Conservation (phyloP, 92 coral and sea anemone genomes). For the Palythoa caribaeorum region DNA sequence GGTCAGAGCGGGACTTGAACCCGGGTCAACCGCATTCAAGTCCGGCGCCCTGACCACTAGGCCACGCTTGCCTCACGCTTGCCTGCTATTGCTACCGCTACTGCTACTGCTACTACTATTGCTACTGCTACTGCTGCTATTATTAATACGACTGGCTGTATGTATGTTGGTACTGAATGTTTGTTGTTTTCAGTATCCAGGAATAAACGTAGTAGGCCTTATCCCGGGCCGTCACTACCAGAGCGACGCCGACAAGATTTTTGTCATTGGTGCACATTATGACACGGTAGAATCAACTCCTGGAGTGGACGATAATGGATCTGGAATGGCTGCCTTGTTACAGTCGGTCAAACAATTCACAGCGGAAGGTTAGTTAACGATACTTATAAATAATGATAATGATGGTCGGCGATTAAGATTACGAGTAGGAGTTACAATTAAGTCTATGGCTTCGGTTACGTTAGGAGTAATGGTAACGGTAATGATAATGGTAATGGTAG, state of each 20-base stretch:
- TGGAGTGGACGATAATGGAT: slow-evolving; percentile 87
- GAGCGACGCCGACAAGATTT: slow-evolving; percentile 68
- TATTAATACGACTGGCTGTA: no score
- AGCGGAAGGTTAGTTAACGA: slow-evolving; percentile 38
- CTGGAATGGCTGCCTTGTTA: slow-evolving; percentile 82
- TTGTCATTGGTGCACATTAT: slow-evolving; percentile 81
- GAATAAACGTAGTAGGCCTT: slow-evolving; percentile 70
- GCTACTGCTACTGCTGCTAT: background rate
- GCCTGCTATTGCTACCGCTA: no score
- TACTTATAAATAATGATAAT: background rate
- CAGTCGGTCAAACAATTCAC: slow-evolving; percentile 55
- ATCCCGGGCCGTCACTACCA: slow-evolving; percentile 61
- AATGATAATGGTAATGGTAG: background rate
- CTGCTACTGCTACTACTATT: no score
- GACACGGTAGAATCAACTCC: slow-evolving; percentile 71
- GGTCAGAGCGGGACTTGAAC: no score
- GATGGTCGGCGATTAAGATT: background rate
- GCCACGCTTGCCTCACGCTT: no score
- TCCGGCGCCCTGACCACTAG: no score
- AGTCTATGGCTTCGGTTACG: no score
- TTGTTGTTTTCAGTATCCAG: slow-evolving; percentile 48
- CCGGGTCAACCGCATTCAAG: no score
- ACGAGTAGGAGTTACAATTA: no score
- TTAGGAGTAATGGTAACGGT: no score
- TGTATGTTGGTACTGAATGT: background rate